A percentile compares a stretch with the other conserved stretches of the same genome.
Conservation (phyloP, 1,140 invertebrate genomes). For the Neuroterus valhalla region DNA sequence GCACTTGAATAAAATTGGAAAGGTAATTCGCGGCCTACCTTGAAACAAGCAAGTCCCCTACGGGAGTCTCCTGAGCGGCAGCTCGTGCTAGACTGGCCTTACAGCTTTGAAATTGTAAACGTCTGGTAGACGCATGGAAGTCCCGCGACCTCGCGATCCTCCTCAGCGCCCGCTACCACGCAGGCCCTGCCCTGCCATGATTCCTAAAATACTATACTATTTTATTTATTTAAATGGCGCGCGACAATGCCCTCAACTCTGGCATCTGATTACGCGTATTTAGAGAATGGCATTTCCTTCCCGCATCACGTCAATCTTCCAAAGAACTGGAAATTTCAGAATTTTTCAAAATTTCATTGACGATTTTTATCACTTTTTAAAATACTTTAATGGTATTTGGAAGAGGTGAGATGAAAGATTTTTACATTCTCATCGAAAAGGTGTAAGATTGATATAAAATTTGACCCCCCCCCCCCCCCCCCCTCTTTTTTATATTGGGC, state of each 20-base stretch:
- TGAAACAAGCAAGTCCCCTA: constrained; percentile 66
- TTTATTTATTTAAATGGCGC: constrained; percentile 22
- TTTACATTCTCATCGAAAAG: too few relatives aligned
- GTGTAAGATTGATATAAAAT: too few relatives aligned
- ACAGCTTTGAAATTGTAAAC: constrained; percentile 55
- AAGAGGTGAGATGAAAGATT: too few relatives aligned
- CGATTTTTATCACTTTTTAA: too few relatives aligned
- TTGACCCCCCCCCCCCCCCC: too few relatives aligned
- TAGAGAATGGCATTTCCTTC: neutral
- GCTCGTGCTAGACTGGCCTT: constrained; percentile 72
- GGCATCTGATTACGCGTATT: constrained; percentile 4
- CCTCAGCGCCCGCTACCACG: constrained; percentile 48
- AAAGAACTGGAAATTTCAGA: neutral
- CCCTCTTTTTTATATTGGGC: too few relatives aligned
- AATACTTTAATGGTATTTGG: too few relatives aligned
- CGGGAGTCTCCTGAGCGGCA: constrained; percentile 69
- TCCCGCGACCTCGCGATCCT: constrained; percentile 48
- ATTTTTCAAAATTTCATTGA: too few relatives aligned
- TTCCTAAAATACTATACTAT: constrained; percentile 24
- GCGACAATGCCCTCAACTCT: constrained; percentile 19
- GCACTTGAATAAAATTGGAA: neutral
- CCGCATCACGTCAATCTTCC: neutral
- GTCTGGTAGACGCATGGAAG: constrained; percentile 47
- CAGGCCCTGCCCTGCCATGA: constrained; percentile 31
- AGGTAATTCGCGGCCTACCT: constrained; percentile 58